Evolutionary conservation across 2,888 invertebrate species (phyloP).

Genomic region (Nemurella pictetii): DNA sequence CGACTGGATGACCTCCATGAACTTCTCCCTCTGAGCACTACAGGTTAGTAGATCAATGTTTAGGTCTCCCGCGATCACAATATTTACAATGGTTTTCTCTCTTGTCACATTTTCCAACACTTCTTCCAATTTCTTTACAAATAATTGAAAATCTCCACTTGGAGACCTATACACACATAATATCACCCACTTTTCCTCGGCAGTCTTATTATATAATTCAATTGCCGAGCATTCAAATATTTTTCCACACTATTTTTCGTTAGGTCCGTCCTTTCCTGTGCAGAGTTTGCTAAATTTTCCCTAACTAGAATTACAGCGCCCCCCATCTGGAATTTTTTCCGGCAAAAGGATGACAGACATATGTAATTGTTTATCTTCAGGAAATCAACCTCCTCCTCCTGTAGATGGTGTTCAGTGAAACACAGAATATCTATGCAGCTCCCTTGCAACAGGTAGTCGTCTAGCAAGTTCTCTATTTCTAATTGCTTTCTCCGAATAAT

Average conservation of each 20-base stretch:
- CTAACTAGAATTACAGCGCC: not conserved
- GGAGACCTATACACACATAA: not conserved
- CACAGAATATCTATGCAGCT: not conserved
- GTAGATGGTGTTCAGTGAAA: not conserved
- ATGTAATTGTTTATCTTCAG: not conserved
- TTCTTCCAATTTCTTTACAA: not conserved
- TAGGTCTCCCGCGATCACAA: not conserved
- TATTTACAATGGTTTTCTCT: not conserved
- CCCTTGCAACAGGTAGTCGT: not conserved
- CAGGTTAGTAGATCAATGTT: not conserved
- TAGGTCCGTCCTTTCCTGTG: not conserved
- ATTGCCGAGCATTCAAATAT: not conserved
- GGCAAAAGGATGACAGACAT: not conserved
- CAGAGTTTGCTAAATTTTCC: not conserved
- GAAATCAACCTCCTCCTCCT: not conserved
- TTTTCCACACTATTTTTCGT: not conserved
- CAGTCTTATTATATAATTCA: not conserved
- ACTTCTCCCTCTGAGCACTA: not conserved
- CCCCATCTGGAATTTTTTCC: not conserved
- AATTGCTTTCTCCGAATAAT: not conserved
- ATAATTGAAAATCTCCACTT: not conserved
- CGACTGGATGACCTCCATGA: not conserved
- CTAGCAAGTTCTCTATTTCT: not conserved
- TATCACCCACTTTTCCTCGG: not conserved
- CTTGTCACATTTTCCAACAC: not conserved